phyloP scores from a whole-genome alignment of 2,888 invertebrate species.

The Lithophane semibrunnea region DNA sequence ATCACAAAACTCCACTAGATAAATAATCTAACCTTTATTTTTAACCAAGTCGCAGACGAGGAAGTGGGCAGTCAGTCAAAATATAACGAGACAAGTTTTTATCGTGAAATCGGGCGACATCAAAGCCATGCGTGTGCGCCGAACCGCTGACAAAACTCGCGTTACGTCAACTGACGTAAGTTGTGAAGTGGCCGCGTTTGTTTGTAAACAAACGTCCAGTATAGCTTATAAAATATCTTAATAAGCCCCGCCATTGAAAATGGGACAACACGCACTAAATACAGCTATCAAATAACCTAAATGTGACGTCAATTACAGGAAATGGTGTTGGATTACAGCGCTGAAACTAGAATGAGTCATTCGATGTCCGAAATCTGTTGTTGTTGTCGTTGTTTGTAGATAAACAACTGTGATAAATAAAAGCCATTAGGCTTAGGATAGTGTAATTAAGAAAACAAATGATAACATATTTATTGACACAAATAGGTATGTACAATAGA shows the following conservation, averaged over 20 bases:
- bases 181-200: constrained; percentile 50
- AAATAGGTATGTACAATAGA: neutral
- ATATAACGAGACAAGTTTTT: constrained; percentile 64
- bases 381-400: constrained; percentile 13
- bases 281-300: constrained; percentile 28
- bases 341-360: constrained; percentile 21
- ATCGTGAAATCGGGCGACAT: constrained; percentile 76
- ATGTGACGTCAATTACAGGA: constrained; percentile 44
- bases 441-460: constrained; percentile 10
- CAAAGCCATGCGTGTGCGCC: constrained; percentile 70
- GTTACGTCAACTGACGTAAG: constrained; percentile 53
- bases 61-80: constrained; percentile 67
- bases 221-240: constrained; percentile 33
- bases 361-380: constrained; percentile 26
- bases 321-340: constrained; percentile 27
- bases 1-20: constrained; percentile 29
- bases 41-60: constrained; percentile 60
- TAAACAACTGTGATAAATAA: constrained; percentile 26
- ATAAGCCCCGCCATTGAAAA: constrained; percentile 25
- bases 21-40: constrained; percentile 44
- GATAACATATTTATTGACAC: constrained; percentile 1
- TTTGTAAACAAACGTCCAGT: constrained; percentile 61
- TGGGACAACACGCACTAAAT: constrained; percentile 23
- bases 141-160: constrained; percentile 38
- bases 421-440: constrained; percentile 4